Base-by-base conservation (phyloP, 2,888 invertebrate genomes). In the Drosophila suboccidentalis region DNA sequence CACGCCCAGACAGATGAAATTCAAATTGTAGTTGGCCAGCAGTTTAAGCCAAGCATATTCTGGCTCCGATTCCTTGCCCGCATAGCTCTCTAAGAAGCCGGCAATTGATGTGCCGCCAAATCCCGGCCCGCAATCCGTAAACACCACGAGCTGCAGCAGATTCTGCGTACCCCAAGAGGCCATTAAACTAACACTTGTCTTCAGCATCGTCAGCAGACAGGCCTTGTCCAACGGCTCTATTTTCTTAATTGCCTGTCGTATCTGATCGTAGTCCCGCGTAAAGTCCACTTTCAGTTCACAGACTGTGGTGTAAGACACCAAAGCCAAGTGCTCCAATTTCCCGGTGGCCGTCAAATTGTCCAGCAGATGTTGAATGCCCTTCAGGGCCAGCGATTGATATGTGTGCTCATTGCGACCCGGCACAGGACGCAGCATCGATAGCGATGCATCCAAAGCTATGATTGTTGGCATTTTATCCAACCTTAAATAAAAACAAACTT, bases 81-180 rank as follows among this genome's bases (percentile, higher is more conserved):
- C 65, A 43, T 89, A 84, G 17, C 36, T 79, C 91, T 93, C 92
- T 38, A 95, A 91, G 0, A 95, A 95, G 60, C 94, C 94, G 55
- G 94, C 94, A 4, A 96, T 91, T 0, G 96, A 95, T 82, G 95
- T 94, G 3, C 94, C 93, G 6, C 91, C 91, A 59, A 91, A 91
- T 4, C 96, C 96, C 34, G 95, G 93, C 70, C 95, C 95, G 22
- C 96, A 97, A 93, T 97, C 97, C 0, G 97, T 96, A 39, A 97
- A 94, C 36, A 96, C 91, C 32, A 97, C 93, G 22, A 96, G 95
- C 93, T 98, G 98, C 82, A 97, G 96, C 9, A 96, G 95, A 53
- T 96, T 97, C 77, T 96, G 96, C 70, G 95, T 96, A 5, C 98
- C 98, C 98, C 98, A 99, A 91, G 98, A 97, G 59, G 95, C 94